Evolutionary conservation across 2,113 vertebrate genomes (phyloP).

Genomic region (Mesocricetus auratus): DNA sequence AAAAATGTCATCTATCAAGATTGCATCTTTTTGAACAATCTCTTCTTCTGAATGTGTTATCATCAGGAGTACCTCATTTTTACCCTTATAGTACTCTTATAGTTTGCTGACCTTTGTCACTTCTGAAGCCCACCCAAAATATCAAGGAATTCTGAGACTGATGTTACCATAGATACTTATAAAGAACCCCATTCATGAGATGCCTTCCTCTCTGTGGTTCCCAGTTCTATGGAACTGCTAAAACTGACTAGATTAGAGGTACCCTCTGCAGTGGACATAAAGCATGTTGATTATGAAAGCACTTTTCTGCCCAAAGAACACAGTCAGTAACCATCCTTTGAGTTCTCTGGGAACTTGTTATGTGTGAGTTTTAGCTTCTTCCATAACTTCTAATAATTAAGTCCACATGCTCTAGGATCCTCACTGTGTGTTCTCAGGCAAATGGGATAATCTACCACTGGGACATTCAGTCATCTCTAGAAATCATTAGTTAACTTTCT

Average conservation of each 20-base stretch:
- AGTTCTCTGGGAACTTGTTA: neutral
- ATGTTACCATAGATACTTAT: neutral
- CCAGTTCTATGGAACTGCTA: neutral
- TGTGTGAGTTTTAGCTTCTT: neutral
- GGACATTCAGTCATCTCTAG: neutral
- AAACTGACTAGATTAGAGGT: neutral
- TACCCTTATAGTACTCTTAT: neutral
- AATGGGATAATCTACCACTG: neutral
- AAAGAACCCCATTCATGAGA: neutral
- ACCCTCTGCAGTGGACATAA: neutral
- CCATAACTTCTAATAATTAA: conserved; percentile 6
- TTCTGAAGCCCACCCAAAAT: neutral
- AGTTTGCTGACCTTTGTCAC: neutral
- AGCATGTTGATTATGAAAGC: neutral
- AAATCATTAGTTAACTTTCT: neutral
- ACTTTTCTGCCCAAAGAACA: neutral
- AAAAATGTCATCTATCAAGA: neutral
- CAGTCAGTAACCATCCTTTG: neutral
- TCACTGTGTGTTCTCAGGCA: neutral
- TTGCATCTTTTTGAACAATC: neutral
- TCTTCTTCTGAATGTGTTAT: neutral
- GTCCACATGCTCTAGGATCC: neutral
- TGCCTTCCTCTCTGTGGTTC: neutral
- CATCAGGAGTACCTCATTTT: neutral
- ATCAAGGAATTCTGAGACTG: neutral